These are phyloP conservation scores for Brenthis hecate DNA, from an alignment of 2,888 invertebrate genomes.

Conservation along the genomic window DNA sequence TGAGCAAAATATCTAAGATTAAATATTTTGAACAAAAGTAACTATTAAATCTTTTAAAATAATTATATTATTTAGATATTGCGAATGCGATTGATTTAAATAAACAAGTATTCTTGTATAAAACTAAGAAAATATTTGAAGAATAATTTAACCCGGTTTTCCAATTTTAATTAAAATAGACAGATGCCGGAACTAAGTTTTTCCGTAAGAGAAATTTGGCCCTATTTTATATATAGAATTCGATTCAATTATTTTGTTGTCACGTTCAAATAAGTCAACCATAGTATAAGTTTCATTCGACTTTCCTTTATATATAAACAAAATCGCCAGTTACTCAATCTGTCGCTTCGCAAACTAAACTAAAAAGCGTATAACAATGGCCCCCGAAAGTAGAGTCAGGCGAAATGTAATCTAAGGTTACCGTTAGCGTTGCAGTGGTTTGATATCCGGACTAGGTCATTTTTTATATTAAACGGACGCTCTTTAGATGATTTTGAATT, in stretches of 20 bases:
- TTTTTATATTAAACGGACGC: slow-evolving; percentile 59
- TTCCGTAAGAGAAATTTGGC: neutral
- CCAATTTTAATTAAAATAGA: too few relatives aligned
- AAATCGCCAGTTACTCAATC: slow-evolving; percentile 32
- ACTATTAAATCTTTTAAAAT: too few relatives aligned
- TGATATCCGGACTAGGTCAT: slow-evolving; percentile 77
- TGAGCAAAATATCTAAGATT: too few relatives aligned
- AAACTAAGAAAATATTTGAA: too few relatives aligned
- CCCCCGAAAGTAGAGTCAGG: slow-evolving; percentile 63
- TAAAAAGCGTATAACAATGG: slow-evolving; percentile 60
- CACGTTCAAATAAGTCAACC: slow-evolving; percentile 14
- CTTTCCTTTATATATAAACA: slow-evolving; percentile 25
- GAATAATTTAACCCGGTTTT: too few relatives aligned
- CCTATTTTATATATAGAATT: neutral
- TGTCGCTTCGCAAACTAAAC: slow-evolving; percentile 55
- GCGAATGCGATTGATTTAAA: too few relatives aligned
- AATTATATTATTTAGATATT: too few relatives aligned
- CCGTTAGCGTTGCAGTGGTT: slow-evolving; percentile 76
- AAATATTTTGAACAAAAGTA: too few relatives aligned
- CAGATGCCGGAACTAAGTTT: neutral
- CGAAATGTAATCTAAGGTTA: slow-evolving; percentile 71
- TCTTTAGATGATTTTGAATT: slow-evolving; percentile 35
- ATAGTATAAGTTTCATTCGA: slow-evolving; percentile 2
- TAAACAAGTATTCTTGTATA: too few relatives aligned
- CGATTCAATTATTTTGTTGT: slow-evolving; percentile 15